Percentiles rank a stretch among this genome's conserved stretches.
Evolutionary conservation across 2,113 vertebrate species (phyloP).

Genomic region (Nesogale talazaci): DNA sequence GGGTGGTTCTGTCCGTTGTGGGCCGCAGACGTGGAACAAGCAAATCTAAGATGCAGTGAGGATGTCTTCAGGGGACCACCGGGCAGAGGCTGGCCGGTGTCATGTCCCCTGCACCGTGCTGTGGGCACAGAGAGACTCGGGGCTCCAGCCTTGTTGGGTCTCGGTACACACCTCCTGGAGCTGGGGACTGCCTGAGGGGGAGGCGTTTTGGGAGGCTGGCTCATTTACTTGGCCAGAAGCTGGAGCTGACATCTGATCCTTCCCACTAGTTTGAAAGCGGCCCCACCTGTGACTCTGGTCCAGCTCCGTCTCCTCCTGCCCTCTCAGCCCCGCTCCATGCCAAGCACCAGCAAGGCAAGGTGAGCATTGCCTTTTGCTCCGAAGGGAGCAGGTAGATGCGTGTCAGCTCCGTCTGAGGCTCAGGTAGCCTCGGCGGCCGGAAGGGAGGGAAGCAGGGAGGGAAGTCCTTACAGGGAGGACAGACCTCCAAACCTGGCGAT

Average conservation of each 20-base stretch:
- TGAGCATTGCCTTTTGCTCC: background rate
- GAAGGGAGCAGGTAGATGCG: too few relatives aligned
- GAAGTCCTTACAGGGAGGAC: background rate
- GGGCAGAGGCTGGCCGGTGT: background rate
- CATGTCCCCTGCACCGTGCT: background rate
- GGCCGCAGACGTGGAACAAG: background rate
- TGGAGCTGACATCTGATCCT: background rate
- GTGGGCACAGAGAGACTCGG: background rate
- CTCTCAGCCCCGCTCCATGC: background rate
- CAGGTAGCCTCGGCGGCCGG: background rate
- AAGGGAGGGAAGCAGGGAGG: rapidly evolving
- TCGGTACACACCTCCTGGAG: rapidly evolving
- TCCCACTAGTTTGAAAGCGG: background rate
- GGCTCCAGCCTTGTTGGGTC: too few relatives aligned
- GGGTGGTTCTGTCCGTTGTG: background rate
- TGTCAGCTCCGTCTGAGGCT: background rate
- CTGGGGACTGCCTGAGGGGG: background rate
- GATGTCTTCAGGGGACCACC: background rate
- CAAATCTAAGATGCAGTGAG: background rate
- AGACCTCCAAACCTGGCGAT: background rate
- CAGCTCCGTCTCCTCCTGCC: background rate
- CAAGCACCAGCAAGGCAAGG: background rate
- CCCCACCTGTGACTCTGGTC: background rate
- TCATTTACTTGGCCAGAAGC: too few relatives aligned
- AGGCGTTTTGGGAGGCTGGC: background rate